A percentile compares a stretch with the other conserved stretches of the same genome.
Conservation (phyloP, 2,888 invertebrate genomes). For the Mesorhabditis belari region DNA sequence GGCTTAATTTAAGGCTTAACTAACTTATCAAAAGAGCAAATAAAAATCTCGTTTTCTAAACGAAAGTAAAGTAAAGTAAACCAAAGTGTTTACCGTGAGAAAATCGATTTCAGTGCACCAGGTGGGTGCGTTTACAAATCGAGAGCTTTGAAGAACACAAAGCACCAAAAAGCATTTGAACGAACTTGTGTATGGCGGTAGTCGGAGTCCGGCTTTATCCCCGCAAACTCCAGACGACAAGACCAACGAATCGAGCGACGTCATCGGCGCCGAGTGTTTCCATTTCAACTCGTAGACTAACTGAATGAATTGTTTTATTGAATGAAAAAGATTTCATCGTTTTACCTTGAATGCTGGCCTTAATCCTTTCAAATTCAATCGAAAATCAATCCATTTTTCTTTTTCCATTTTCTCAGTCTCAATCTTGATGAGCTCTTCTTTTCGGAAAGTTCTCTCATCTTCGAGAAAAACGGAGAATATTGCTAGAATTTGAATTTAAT, state of each 20-base stretch:
- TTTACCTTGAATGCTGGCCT: slow-evolving; percentile 15
- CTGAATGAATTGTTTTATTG: slow-evolving; percentile 1
- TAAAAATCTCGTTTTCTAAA: too few relatives aligned
- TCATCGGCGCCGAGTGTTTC: slow-evolving; percentile 8
- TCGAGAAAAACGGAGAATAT: slow-evolving; percentile 3
- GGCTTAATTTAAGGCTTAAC: too few relatives aligned
- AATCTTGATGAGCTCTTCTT: slow-evolving; percentile 1
- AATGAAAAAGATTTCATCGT: background rate
- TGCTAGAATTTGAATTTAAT: background rate
- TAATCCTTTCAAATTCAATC: slow-evolving; percentile 7
- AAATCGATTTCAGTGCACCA: too few relatives aligned
- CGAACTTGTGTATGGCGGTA: background rate
- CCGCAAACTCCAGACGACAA: slow-evolving; percentile 12
- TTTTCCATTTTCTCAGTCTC: slow-evolving; percentile 2
- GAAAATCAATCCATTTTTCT: slow-evolving; percentile 12
- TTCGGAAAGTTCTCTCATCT: slow-evolving; percentile 10
- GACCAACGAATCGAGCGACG: slow-evolving; percentile 8
- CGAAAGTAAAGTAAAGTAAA: too few relatives aligned
- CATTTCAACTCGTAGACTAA: slow-evolving; percentile 10
- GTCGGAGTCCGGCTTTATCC: background rate
- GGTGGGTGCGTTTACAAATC: too few relatives aligned
- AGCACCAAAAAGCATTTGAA: background rate
- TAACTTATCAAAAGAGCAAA: too few relatives aligned
- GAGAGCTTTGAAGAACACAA: too few relatives aligned
- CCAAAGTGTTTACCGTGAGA: too few relatives aligned